Percentiles rank a stretch among this genome's conserved stretches.
Evolutionary conservation across 2,797 vertebrate species (phyloP).

Genomic region (Morelia viridis): DNA sequence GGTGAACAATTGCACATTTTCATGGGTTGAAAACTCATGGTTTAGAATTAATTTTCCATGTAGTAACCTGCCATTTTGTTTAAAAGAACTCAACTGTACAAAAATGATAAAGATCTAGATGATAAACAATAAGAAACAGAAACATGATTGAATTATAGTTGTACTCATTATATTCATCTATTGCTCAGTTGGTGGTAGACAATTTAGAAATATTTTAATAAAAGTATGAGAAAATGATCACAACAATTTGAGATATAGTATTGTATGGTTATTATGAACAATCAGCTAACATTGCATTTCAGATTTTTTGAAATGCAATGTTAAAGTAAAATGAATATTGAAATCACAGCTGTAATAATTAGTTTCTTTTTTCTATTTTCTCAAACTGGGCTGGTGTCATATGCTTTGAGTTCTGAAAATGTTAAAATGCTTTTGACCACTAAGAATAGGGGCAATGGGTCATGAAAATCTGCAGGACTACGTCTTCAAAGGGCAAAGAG

Average conservation of each 20-base stretch:
- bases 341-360: constrained; percentile 49
- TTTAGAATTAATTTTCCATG: not conserved
- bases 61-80: not conserved
- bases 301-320: constrained; percentile 25
- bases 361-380: constrained; percentile 58
- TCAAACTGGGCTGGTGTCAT: constrained; percentile 26
- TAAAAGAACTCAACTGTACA: not conserved
- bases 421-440: constrained; percentile 25
- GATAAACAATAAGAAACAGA: not conserved
- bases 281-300: not conserved
- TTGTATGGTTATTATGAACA: not conserved
- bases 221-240: not conserved
- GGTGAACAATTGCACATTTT: not conserved
- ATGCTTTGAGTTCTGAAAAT: constrained; percentile 15
- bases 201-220: not conserved
- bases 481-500: constrained; percentile 65
- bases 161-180: not conserved
- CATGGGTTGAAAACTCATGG: not conserved
- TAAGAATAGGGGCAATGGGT: constrained; percentile 15
- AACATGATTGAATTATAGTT: not conserved
- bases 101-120: not conserved
- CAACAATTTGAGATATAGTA: not conserved
- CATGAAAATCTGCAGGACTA: constrained; percentile 35
- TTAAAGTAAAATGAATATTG: constrained; percentile 38
- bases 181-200: not conserved